Evolutionary conservation across 1,140 invertebrate species (phyloP).

Genomic region (Pseudachorutes palmiensis): DNA sequence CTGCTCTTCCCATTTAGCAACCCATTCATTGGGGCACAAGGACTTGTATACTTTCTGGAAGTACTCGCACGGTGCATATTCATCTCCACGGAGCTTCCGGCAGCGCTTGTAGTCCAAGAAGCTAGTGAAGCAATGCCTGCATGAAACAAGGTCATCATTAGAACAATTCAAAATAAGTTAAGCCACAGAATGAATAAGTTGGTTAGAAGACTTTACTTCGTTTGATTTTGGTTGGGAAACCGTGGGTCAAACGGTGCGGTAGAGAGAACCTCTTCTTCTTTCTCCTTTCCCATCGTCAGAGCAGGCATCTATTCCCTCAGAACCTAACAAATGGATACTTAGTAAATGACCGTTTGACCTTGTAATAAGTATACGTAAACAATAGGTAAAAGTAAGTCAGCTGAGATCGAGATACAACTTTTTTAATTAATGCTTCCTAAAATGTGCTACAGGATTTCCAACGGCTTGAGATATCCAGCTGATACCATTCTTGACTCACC

Average conservation of each 20-base stretch:
- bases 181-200: neutral
- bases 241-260: constrained; percentile 89
- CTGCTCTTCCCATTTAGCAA: constrained; percentile 87
- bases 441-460: too few species aligned
- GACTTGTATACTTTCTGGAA: constrained; percentile 76
- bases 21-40: constrained; percentile 82
- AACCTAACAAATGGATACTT: neutral
- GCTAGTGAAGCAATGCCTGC: constrained; percentile 74
- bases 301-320: neutral
- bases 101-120: constrained; percentile 90
- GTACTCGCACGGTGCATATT: constrained; percentile 85
- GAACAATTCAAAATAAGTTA: constrained; percentile 16
- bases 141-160: constrained; percentile 43
- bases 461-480: too few species aligned
- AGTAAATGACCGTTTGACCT: neutral
- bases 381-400: neutral
- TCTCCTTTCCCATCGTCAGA: constrained; percentile 8
- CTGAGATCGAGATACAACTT: too few species aligned
- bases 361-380: neutral
- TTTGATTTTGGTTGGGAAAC: constrained; percentile 94
- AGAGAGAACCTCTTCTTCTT: constrained; percentile 42
- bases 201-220: constrained; percentile 45
- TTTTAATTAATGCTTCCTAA: too few species aligned
- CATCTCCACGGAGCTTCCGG: constrained; percentile 76
- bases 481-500: too few species aligned